These are phyloP conservation scores for Ptychodera flava DNA, from an alignment of 35 echinoderm and acorn worm species.

Conservation along the genomic window DNA sequence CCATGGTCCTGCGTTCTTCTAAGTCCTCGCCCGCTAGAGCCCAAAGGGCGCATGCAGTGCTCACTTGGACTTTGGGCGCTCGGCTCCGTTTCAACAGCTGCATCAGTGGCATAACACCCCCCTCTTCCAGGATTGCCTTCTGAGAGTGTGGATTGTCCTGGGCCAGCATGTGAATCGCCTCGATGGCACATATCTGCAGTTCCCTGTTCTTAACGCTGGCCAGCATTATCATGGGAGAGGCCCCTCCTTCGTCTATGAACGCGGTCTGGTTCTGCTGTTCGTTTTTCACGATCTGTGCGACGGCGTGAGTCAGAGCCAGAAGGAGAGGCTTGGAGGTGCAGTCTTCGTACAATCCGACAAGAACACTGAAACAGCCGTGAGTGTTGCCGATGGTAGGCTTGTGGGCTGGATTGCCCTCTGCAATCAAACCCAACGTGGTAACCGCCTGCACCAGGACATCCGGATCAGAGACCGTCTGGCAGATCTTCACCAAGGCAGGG, in stretches of 20 bases:
- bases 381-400: constrained; percentile 62
- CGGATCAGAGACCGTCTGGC: constrained; percentile 57
- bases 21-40: constrained; percentile 88
- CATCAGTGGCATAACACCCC: constrained; percentile 84
- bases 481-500: constrained; percentile 62
- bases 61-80: constrained; percentile 74
- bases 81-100: constrained; percentile 85
- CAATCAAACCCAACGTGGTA: constrained; percentile 61
- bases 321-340: constrained; percentile 51
- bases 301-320: constrained; percentile 57
- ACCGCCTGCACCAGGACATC: constrained; percentile 78
- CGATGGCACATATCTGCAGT: constrained; percentile 80
- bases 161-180: constrained; percentile 82
- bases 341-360: constrained; percentile 71
- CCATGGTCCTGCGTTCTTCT: constrained; percentile 84
- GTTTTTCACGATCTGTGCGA: constrained; percentile 52
- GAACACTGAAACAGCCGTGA: constrained; percentile 45
- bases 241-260: constrained; percentile 84
- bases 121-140: constrained; percentile 91
- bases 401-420: constrained; percentile 43
- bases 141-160: constrained; percentile 94
- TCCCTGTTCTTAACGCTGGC: constrained; percentile 55
- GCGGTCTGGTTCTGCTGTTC: constrained; percentile 67
- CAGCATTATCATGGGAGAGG: constrained; percentile 70
- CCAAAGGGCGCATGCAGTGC: constrained; percentile 86